phyloP scores from a whole-genome alignment of 2,888 invertebrate genomes.

The Agrotis ipsilon region DNA sequence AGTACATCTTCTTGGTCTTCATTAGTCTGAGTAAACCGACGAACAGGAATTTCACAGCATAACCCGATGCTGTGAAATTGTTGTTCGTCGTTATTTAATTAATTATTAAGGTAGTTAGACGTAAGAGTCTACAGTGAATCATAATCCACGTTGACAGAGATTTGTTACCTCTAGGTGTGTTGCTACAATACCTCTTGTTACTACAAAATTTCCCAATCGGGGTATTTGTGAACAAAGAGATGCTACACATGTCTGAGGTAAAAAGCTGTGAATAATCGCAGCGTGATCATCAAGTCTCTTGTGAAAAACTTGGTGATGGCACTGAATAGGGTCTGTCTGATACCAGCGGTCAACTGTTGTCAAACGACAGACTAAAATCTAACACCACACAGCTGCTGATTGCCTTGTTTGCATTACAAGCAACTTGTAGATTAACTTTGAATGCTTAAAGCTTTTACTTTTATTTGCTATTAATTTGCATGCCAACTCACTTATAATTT shows the following conservation, averaged over 20 bases:
- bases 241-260: conserved; percentile 18
- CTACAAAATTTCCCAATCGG: neutral
- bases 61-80: too few relatives aligned
- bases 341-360: neutral
- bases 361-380: neutral
- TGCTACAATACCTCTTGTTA: neutral
- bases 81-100: too few relatives aligned
- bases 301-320: neutral
- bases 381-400: neutral
- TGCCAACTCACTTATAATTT: too few relatives aligned
- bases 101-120: too few relatives aligned
- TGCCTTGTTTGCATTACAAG: neutral
- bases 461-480: neutral
- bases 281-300: conserved; percentile 11
- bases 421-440: neutral
- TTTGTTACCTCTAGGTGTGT: conserved; percentile 15
- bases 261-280: neutral
- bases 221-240: neutral
- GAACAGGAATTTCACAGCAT: too few relatives aligned
- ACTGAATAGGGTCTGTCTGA: neutral
- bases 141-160: neutral
- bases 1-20: too few relatives aligned
- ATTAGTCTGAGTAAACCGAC: too few relatives aligned
- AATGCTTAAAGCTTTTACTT: neutral
- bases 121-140: too few relatives aligned